Evolutionary conservation across 2,797 vertebrate genomes (phyloP), one percentile per base, ranked within the genome.

Genomic region (Cygnus olor): DNA sequence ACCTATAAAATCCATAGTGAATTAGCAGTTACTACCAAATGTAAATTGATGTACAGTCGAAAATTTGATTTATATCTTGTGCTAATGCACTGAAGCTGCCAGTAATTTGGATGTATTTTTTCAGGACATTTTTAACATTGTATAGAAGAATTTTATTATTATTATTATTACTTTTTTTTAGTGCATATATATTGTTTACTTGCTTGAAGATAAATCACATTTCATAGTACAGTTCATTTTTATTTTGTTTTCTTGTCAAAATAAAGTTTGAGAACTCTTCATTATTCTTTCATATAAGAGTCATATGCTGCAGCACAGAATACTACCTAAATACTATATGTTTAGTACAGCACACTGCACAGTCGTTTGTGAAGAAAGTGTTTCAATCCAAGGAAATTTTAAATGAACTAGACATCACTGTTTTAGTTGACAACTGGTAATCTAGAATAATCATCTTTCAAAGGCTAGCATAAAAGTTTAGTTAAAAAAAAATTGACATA

Each of bases 91-190:
- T 85, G 22, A n/a, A 72, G 79, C 65, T 89, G 42, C 56, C 63
- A 91, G 64, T 80, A 90, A 85, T 91, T 79, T 83, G 56, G 32
- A 42, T 79, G n/a, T 89, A 93, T 78, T 58, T 94, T 91, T 90
- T 73, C 73, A 81, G 40, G 77, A 71, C 65, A 90, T 88, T 96
- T 93, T 90, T 76, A 82, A 68, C 4, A 34, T 49, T 27, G 60
- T 36, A 40, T 25, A 74, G 56, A 95, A 76, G 34, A 86, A 38
- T 45, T 58, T 45, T 83, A 9, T 53, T 27, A 27, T 53, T 53
- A 15, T 93, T 76, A 44, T 42, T 30, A 12, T 11, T 51, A 51
- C 11, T 38, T 42, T 42, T 20, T 47, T 49, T 49, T 47, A 76
- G 28, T 71, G 13, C 19, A 8, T 65, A 36, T 21, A 4, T 57